Base-by-base conservation (phyloP, 2,888 invertebrate species). In the Coenonympha glycerion region DNA sequence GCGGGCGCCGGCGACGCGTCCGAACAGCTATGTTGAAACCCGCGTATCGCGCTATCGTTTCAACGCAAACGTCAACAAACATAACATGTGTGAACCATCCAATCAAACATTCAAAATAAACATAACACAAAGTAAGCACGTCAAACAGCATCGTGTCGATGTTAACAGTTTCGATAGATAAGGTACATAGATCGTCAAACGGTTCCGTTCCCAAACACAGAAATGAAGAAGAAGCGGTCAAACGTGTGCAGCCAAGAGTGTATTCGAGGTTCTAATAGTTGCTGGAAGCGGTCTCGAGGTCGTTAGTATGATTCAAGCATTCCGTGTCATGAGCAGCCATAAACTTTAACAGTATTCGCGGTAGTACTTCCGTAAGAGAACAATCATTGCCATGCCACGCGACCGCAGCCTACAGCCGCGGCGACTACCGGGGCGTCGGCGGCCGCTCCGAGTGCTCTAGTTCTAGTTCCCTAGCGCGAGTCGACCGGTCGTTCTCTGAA, bases 201-300 rank as follows among this genome's bases (percentile, higher is more conserved):
- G 74, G 69, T 68, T 74, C 68, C 69, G 76, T 66, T 71, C 83
- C 79, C 80, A 79, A 79, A 85, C 85, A 86, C 77, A 85, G 77
- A 84, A 74, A 86, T 85, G 83, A 77, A 84, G 80, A 85, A 74
- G 72, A 86, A 87, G 86, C 86, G 64, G 75, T 73, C 71, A 67
- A 83, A 79, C 82, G 79, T 82, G 82, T 80, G 82, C 86, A 87
- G 86, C 86, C 86, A 85, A 87, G 74, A 86, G 83, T 86, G 82
- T 82, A 82, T 76, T 79, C 83, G 82, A 85, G 70, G 70, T 77
- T 76, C 84, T 85, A 85, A 84, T 85, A 86, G 82, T 85, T 80
- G 71, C 79, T 75, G 76, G 73, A 86, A 84, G 85, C 85, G 72
- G 69, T 77, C 76, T 73, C 72, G 69, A 76, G 76, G 64, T 77